Evolutionary conservation across 2,888 invertebrate genomes (phyloP).

Genomic region (Tetragonula carbonaria): DNA sequence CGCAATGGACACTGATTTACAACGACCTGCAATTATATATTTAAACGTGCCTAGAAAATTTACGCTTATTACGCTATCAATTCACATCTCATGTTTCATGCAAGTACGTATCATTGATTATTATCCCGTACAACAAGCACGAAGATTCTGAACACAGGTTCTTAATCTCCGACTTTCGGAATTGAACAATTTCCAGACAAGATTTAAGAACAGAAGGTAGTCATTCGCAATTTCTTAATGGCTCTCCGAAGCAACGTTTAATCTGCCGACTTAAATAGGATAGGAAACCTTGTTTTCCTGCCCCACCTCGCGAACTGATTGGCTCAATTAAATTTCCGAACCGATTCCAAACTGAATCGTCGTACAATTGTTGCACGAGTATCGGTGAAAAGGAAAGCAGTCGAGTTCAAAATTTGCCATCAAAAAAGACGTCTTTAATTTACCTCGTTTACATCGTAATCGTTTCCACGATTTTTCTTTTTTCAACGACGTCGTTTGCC

Average conservation of each 20-base stretch:
- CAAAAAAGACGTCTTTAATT: neutral
- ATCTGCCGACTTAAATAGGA: neutral
- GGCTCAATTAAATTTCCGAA: neutral
- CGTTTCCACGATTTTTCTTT: neutral
- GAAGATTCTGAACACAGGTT: neutral
- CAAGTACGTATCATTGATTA: neutral
- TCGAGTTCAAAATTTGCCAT: neutral
- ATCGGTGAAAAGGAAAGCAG: neutral
- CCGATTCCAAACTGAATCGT: too few relatives aligned
- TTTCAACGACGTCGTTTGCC: neutral
- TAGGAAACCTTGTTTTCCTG: neutral
- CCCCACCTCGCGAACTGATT: neutral
- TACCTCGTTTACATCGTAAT: neutral
- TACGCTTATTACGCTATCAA: constrained; percentile 16
- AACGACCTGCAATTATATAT: constrained; percentile 14
- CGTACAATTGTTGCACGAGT: neutral
- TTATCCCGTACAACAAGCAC: neutral
- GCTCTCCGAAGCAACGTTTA: neutral
- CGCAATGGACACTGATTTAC: constrained; percentile 17
- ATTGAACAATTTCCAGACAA: neutral
- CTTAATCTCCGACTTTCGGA: neutral
- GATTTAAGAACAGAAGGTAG: neutral
- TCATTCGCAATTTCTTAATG: neutral
- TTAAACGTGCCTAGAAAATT: constrained; percentile 15
- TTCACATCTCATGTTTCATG: neutral